phyloP scores from a whole-genome alignment of 2,888 invertebrate species.

The Seira ritae region DNA sequence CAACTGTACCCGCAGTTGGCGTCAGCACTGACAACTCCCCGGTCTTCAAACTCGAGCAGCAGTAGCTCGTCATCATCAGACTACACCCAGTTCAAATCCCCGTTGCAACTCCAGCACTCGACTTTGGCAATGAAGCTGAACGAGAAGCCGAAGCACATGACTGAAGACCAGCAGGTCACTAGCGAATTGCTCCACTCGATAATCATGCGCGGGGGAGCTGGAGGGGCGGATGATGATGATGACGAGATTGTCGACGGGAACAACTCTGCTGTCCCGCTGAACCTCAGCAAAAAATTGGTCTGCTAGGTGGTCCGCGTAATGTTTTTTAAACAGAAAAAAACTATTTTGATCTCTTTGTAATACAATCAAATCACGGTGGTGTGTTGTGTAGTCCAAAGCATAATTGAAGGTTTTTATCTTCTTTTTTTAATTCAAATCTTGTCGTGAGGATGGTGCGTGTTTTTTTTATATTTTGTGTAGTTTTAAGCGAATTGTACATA shows the following conservation, averaged over 20 bases:
- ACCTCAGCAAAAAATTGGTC: slow-evolving; percentile 65
- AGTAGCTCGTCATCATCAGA: slow-evolving; percentile 30
- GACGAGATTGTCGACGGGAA: not conserved
- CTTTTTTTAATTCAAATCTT: slow-evolving; percentile 11
- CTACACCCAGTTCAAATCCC: slow-evolving; percentile 51
- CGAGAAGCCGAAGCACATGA: slow-evolving; percentile 93
- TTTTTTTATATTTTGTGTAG: slow-evolving; percentile 5
- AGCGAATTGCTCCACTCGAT: slow-evolving; percentile 95
- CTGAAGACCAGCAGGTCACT: slow-evolving; percentile 92
- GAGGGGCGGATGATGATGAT: slow-evolving; percentile 2
- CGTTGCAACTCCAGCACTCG: slow-evolving; percentile 89
- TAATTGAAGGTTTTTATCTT: not conserved
- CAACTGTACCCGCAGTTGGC: slow-evolving; percentile 75
- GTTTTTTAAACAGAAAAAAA: slow-evolving; percentile 1
- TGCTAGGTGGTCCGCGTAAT: slow-evolving; percentile 46
- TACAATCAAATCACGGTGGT: slow-evolving; percentile 23
- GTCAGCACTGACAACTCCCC: slow-evolving; percentile 77
- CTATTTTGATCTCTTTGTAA: slow-evolving; percentile 34
- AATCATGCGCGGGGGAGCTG: slow-evolving; percentile 83
- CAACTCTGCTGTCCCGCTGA: slow-evolving; percentile 60
- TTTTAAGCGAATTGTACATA: not conserved
- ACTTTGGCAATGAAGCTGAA: slow-evolving; percentile 92
- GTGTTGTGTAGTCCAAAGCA: slow-evolving; percentile 15
- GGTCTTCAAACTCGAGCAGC: slow-evolving; percentile 74
- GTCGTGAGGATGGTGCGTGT: slow-evolving; percentile 38